Evolutionary conservation across 2,797 vertebrate species (phyloP).

Genomic region (Chloroceryle inda): DNA sequence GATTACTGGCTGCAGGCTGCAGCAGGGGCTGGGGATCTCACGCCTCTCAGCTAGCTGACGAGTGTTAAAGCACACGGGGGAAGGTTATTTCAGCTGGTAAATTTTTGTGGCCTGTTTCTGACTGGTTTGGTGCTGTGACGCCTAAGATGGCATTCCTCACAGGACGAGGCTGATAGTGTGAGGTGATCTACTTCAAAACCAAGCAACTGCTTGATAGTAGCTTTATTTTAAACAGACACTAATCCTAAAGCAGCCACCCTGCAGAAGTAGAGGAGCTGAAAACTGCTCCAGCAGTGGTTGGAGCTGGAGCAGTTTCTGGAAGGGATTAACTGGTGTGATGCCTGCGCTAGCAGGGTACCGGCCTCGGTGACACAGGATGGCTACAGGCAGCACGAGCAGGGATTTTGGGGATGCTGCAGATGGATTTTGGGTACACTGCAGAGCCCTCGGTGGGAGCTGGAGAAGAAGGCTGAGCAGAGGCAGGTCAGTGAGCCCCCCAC

Average conservation of each 20-base stretch:
- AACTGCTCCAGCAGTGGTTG: not conserved
- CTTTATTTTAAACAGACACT: not conserved
- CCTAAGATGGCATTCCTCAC: not conserved
- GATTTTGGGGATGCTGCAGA: not conserved
- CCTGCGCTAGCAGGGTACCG: not conserved
- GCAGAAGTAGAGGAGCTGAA: not conserved
- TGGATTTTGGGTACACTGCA: not conserved
- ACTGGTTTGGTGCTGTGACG: not conserved
- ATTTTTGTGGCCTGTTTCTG: not conserved
- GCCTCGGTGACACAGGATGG: not conserved
- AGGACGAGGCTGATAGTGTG: not conserved
- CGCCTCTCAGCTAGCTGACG: rapidly evolving
- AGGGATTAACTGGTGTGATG: not conserved
- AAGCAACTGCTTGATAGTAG: not conserved
- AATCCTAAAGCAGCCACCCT: not conserved
- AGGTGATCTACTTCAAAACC: not conserved
- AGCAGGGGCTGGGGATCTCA: not conserved
- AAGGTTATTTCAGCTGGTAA: not conserved
- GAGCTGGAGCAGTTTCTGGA: not conserved
- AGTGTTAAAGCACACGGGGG: not conserved
- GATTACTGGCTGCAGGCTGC: not conserved
- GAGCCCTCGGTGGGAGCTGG: not conserved
- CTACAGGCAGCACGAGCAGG: rapidly evolving
- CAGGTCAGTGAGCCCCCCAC: not conserved
- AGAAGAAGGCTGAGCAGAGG: not conserved